Evolutionary conservation across 1,140 invertebrate species (phyloP), one percentile per base, ranked within the genome.

Genomic region (Leucophenga varia): DNA sequence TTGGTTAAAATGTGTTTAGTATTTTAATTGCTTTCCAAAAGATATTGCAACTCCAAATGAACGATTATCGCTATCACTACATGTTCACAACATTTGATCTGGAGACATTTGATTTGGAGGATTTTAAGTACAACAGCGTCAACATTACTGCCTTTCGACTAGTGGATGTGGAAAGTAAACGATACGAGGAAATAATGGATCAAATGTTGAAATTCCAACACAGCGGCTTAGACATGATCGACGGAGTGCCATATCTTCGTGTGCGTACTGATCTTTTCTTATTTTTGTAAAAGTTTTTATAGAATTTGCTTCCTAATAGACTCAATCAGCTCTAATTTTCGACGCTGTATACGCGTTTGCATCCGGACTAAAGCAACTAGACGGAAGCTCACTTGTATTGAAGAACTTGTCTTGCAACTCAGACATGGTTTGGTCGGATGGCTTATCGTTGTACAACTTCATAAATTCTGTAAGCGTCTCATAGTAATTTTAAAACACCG

Each of bases 51-150:
- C 45, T 94, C 8, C 92, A 94, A 76, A 94, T 95, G 92, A 95
- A 95, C 67, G 91, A 93, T 70, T 90, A 92, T 72, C 80, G 89
- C 64, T 94, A 94, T 74, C 91, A 95, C 75, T 95, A 94, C 71
- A 87, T 94, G 79, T 95, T 95, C 64, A 93, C 91, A 36, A 93
- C 89, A 12, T 93, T 94, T 77, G 92, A 95, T 77, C 84, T 93
- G 57, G 91, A 93, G 75, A 86, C 89, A n/a, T 93, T 92, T 67
- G 91, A 95, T 75, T 77, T 95, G 41, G 91, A 95, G 76, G 91
- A 95, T 71, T 95, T 95, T 76, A 90, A 90, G 64, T 95, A 95
- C 78, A 95, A 95, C 75, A 86, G 86, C 35, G 92, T 95, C 16
- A 95, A 95, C 75, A 95, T 95, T 77, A 95, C 91, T 20, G 90